phyloP scores from a whole-genome alignment of 1,140 invertebrate species.

The Cydia amplana region DNA sequence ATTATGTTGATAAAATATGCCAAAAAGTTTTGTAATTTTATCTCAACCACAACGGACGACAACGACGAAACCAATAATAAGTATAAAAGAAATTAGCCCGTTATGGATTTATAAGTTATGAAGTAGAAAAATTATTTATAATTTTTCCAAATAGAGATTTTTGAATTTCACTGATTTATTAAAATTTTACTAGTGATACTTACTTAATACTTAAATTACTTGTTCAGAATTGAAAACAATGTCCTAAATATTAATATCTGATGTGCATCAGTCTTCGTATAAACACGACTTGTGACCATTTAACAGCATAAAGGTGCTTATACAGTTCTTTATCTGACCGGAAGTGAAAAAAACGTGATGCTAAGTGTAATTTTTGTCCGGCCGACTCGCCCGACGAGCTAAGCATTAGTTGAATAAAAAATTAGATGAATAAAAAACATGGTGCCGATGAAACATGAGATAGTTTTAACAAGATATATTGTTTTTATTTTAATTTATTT shows the following conservation, averaged over 20 bases:
- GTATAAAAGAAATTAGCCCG: no score
- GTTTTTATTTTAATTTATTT: conserved; percentile 68
- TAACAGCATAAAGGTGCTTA: conserved; percentile 67
- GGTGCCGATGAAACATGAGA: conserved; percentile 66
- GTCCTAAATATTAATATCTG: conserved; percentile 1
- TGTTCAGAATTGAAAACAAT: neutral
- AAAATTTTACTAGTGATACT: no score
- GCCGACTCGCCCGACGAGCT: conserved; percentile 42
- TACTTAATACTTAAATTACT: no score
- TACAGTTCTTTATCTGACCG: conserved; percentile 66
- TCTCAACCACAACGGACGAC: no score
- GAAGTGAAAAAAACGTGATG: conserved; percentile 67
- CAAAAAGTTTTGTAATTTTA: no score
- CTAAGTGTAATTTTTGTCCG: conserved; percentile 63
- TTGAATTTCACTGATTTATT: no score
- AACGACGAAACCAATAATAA: no score
- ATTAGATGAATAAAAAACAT: conserved; percentile 66
- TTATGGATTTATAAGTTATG: no score
- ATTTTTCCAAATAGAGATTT: no score
- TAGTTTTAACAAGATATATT: conserved; percentile 57
- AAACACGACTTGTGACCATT: conserved; percentile 53
- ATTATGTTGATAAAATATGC: no score
- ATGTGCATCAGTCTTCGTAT: conserved; percentile 1
- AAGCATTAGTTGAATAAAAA: conserved; percentile 66
- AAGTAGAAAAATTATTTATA: no score